Evolutionary conservation across 2,797 vertebrate species (phyloP), one percentile per base, ranked within the genome.

Genomic region (Galago senegalensis): DNA sequence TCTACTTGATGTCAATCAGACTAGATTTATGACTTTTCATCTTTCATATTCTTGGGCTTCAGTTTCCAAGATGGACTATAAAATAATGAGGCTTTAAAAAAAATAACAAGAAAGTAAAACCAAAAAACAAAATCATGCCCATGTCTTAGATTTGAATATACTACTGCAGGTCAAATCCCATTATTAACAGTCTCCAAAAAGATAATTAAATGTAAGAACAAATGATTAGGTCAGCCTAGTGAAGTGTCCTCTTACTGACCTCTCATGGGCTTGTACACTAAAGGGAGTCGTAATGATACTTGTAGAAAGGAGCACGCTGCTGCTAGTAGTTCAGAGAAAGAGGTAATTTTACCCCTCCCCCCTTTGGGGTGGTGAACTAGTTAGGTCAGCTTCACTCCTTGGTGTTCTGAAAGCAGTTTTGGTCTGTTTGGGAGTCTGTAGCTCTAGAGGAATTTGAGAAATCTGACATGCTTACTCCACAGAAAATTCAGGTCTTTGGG

Each of bases 41-140:
- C 34, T 82, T 92, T 93, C 17, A 43, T 77, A 72, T 92, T 88
- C 65, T 76, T 49, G 40, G 75, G 31, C 37, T 96, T 95, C 40
- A 12, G 0, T 67, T 76, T 96, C 61, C 14, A 34, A 63, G 58
- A 20, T 58, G 37, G 27, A 60, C 29, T 40, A 43, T 37, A 85
- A 70, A 87, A 49, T 75, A 88, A 75, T 75, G 49, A 89, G 31
- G 23, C 17, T 72, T 88, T 49, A 95, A 65, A 21, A 40, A 53
- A 14, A 70, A 37, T 1, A 40, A 49, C 46, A 49, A 49, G 2
- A 12, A 49, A 49, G 46, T 49, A 49, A 49, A 49, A 49, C 46
- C 46, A 49, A 49, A 49, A 49, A 49, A 49, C 46, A 49, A 67
- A 67, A 67, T 7, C 65, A 18, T 79, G 49, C 93, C 40, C 0